phyloP scores from a whole-genome alignment of 2,888 invertebrate species.

The Schrankia costaestrigalis region DNA sequence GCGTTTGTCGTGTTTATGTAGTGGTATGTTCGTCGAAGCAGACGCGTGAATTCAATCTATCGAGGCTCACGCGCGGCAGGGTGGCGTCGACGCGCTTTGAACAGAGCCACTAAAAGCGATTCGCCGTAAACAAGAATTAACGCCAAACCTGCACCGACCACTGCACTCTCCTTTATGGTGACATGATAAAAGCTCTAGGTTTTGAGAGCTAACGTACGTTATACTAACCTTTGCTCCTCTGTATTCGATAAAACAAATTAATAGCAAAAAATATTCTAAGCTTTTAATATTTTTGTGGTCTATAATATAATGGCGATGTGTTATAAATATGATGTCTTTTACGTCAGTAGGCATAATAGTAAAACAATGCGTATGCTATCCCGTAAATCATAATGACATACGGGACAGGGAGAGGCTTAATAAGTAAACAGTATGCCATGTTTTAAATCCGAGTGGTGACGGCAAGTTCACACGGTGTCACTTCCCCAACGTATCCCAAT shows the following conservation, averaged over 20 bases:
- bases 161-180: slow-evolving; percentile 74
- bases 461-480: too few species aligned
- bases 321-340: too few species aligned
- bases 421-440: too few species aligned
- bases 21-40: slow-evolving; percentile 13
- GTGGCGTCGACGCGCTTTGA: slow-evolving; percentile 36
- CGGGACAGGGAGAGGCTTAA: too few species aligned
- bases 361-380: too few species aligned
- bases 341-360: too few species aligned
- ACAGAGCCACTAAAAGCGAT: slow-evolving; percentile 73
- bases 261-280: too few species aligned
- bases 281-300: too few species aligned
- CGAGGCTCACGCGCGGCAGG: slow-evolving; percentile 41
- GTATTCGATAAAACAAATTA: slow-evolving; percentile 2
- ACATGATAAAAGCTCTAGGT: slow-evolving; percentile 65
- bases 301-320: too few species aligned
- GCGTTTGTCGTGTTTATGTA: slow-evolving; percentile 8
- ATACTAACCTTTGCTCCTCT: slow-evolving; percentile 13
- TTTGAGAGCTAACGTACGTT: slow-evolving; percentile 48
- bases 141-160: slow-evolving; percentile 70
- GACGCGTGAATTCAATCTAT: slow-evolving; percentile 44
- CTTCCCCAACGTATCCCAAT: too few species aligned
- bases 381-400: too few species aligned
- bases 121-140: slow-evolving; percentile 78
- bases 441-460: too few species aligned